Evolutionary conservation across 2,888 invertebrate genomes (phyloP).

Genomic region (Epiperipatus broadwayi): DNA sequence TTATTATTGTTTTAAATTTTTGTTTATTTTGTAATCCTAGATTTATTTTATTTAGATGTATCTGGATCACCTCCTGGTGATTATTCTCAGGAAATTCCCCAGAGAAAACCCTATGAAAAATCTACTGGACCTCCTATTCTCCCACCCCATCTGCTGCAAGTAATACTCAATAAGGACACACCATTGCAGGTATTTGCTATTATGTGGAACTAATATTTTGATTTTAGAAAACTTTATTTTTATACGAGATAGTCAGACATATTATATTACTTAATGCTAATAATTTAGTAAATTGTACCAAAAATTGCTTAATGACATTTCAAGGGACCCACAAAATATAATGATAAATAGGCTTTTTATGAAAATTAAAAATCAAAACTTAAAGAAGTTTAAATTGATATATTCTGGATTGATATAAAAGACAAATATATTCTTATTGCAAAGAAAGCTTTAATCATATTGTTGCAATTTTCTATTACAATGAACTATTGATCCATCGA

Average conservation of each 20-base stretch:
- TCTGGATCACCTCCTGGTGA: constrained; percentile 29
- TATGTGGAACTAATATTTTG: not conserved
- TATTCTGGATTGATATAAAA: too few relatives aligned
- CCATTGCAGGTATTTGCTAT: constrained; percentile 79
- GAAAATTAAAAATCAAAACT: too few relatives aligned
- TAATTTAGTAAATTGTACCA: too few relatives aligned
- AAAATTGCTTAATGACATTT: too few relatives aligned
- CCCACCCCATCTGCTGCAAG: constrained; percentile 93
- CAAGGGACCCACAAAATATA: too few relatives aligned
- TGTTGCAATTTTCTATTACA: too few relatives aligned
- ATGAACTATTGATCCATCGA: too few relatives aligned
- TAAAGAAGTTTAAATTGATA: too few relatives aligned
- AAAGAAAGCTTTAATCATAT: too few relatives aligned
- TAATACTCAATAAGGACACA: constrained; percentile 95
- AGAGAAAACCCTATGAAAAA: constrained; percentile 77
- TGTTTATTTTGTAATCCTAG: constrained; percentile 42
- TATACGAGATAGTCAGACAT: not conserved
- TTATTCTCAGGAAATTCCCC: constrained; percentile 58
- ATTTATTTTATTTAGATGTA: constrained; percentile 11
- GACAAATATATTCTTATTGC: too few relatives aligned
- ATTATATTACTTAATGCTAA: too few relatives aligned
- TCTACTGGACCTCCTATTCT: constrained; percentile 83
- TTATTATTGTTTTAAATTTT: constrained; percentile 7
- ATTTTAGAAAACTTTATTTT: constrained; percentile 5
- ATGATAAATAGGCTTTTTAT: too few relatives aligned